Percentiles rank a stretch among this genome's conserved stretches.
Conservation (phyloP, 2,113 vertebrate species). For the Hyla sarda region DNA sequence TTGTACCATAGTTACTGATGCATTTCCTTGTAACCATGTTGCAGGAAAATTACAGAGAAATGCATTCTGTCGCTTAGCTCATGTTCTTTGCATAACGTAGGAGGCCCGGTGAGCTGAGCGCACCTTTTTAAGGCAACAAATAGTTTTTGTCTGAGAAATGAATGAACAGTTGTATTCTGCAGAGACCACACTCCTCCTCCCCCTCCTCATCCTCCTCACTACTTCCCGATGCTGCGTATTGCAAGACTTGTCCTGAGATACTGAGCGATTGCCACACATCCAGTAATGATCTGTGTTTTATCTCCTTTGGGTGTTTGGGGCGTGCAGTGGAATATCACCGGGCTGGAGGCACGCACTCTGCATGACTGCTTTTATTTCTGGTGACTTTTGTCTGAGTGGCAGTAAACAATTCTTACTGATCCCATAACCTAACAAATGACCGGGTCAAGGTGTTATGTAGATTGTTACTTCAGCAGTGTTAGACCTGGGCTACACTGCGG, state of each 20-base stretch:
- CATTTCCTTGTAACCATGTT: background rate
- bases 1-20: background rate
- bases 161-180: background rate
- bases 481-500: too few species aligned
- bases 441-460: background rate
- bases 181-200: background rate
- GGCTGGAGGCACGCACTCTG: background rate
- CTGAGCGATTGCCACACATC: background rate
- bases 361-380: background rate
- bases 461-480: background rate
- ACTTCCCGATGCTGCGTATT: background rate
- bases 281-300: background rate
- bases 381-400: slow-evolving; percentile 5
- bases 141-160: background rate
- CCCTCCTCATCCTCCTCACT: background rate
- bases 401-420: background rate
- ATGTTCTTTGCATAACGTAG: background rate
- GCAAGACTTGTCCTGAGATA: background rate
- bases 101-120: background rate
- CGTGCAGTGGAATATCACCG: background rate
- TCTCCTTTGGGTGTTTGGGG: background rate
- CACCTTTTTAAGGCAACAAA: background rate
- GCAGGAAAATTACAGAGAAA: background rate
- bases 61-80: background rate
- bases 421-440: background rate